These are phyloP conservation scores for Rhamnusium bicolor DNA, from an alignment of 2,888 invertebrate genomes.

Conservation along the genomic window DNA sequence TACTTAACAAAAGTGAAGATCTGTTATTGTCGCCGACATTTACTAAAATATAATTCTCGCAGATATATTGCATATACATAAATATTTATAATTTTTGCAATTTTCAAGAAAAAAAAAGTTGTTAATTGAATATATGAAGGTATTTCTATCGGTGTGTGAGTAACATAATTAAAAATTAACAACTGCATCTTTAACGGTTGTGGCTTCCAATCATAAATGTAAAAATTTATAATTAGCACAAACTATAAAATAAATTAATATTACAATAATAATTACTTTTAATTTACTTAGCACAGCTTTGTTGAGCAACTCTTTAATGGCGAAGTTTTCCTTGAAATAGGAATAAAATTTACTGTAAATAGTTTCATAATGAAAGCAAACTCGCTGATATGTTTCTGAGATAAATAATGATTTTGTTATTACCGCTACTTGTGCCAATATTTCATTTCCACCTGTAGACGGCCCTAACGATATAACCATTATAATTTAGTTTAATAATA, in stretches of 20 bases:
- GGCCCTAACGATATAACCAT: background rate
- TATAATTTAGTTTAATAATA: background rate
- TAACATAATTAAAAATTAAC: background rate
- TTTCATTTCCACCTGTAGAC: background rate
- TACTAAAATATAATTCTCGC: too few species aligned
- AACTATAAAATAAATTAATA: background rate
- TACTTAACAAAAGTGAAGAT: too few species aligned
- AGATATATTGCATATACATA: too few species aligned
- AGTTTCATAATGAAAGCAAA: conserved; percentile 29
- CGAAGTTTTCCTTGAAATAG: conserved; percentile 39
- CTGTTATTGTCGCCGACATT: too few species aligned
- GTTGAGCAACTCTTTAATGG: conserved; percentile 11
- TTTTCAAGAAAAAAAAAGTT: too few species aligned
- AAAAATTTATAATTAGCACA: background rate
- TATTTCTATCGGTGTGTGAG: background rate
- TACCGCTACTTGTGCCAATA: background rate
- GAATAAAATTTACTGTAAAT: conserved; percentile 19
- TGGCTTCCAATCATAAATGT: background rate
- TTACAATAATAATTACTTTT: conserved; percentile 5
- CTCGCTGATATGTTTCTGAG: background rate
- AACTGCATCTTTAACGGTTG: background rate
- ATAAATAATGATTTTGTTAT: background rate
- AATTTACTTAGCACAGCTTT: background rate
- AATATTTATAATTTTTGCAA: too few species aligned
- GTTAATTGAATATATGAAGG: too few species aligned